Evolutionary conservation across 2,113 vertebrate genomes (phyloP), one percentile per base, ranked within the genome.

Genomic region (Ammodytes marinus): DNA sequence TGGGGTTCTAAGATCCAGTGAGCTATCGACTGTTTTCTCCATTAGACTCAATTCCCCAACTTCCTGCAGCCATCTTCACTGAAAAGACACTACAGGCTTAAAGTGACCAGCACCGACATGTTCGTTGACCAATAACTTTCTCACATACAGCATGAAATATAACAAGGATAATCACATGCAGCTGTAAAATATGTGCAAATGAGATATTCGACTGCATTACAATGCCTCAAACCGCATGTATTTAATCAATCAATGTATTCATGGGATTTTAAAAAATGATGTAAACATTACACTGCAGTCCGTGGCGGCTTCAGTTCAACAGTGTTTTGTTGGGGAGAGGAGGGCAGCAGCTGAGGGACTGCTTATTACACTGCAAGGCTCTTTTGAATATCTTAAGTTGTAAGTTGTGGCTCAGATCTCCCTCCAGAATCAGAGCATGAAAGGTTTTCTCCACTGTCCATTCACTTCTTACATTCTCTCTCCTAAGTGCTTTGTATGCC

Each of bases 361-460:
- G 92, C 89, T 93, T 93, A 86, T 87, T 77, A 72, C 71, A 82
- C 69, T 85, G 52, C 78, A 81, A 79, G 74, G 71, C 92, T 86
- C 88, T 73, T 71, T 77, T 87, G 86, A 93, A 84, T 88, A 90
- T 83, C 86, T 92, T 92, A 91, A 79, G 77, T 88, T 68, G 27
- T 27, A 80, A 80, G 57, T 84, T 77, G 82, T 69, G 72, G 71
- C 88, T 91, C 85, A 86, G 80, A 88, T 90, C 87, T 91, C 81
- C 67, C 80, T 84, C 81, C 88, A 86, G 75, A 86, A 86, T 50
- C 59, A 67, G 70, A 58, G 88, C 91, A 89, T 93, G 80, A 91
- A 92, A 89, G 82, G 69, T 87, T 86, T 77, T 69, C 63, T 75
- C 59, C 66, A 10, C 59, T 77, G 85, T 80, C 72, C 78, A 27